phyloP scores from a whole-genome alignment of 2,797 vertebrate genomes.

The Chelon auratus region DNA sequence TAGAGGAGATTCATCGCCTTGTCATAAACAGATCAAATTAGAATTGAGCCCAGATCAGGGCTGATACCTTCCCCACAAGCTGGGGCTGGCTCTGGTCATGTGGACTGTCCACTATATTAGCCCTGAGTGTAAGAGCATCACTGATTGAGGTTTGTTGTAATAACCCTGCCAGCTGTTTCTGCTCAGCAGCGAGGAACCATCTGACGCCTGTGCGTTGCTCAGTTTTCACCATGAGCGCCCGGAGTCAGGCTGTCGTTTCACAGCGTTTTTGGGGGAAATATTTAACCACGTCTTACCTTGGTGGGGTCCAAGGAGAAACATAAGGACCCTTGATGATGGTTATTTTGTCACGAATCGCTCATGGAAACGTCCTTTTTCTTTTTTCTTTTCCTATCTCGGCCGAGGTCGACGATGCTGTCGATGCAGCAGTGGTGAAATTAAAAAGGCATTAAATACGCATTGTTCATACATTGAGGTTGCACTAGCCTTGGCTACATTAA shows the following conservation, averaged over 20 bases:
- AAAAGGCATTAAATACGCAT: constrained; percentile 46
- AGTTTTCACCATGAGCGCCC: constrained; percentile 56
- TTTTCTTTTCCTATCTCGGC: constrained; percentile 27
- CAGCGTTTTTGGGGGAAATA: constrained; percentile 3
- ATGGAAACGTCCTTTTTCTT: constrained; percentile 46
- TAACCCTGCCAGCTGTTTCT: constrained; percentile 69
- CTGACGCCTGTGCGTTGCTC: constrained; percentile 63
- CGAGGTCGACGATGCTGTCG: constrained; percentile 46
- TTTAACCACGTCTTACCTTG: constrained; percentile 58
- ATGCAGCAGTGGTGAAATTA: constrained; percentile 43
- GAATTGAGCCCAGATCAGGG: neutral
- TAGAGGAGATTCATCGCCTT: constrained; percentile 1
- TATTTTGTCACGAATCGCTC: constrained; percentile 61
- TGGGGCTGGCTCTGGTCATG: constrained; percentile 51
- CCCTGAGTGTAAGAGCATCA: constrained; percentile 31
- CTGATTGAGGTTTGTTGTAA: constrained; percentile 58
- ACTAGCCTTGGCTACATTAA: constrained; percentile 53
- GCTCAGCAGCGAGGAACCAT: constrained; percentile 57
- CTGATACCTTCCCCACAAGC: constrained; percentile 13
- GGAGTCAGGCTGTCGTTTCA: constrained; percentile 62
- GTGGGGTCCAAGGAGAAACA: constrained; percentile 71
- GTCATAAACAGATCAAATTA: constrained; percentile 5
- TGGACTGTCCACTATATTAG: constrained; percentile 55
- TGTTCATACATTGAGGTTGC: constrained; percentile 47
- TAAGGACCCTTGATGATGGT: constrained; percentile 51